A percentile compares a stretch with the other conserved stretches of the same genome.
Evolutionary conservation across 2,888 invertebrate species (phyloP).

Genomic region (Diplolepis rosae): DNA sequence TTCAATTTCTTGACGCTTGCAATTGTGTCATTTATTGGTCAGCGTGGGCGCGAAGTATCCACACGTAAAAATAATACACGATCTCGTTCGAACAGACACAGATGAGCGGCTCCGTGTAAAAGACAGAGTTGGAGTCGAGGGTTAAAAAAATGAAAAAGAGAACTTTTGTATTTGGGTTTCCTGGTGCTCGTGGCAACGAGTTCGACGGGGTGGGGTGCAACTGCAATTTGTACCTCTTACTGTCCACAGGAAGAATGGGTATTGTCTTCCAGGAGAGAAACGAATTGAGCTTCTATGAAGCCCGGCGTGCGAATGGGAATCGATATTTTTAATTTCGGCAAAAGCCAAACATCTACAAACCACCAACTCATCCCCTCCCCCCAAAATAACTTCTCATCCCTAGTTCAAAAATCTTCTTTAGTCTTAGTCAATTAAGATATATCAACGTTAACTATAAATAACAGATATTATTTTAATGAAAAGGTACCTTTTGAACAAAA

Average conservation of each 20-base stretch:
- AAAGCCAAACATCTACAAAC: slow-evolving; percentile 70
- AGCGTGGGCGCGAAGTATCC: slow-evolving; percentile 2
- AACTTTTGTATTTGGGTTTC: slow-evolving; percentile 70
- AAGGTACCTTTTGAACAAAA: too few species aligned
- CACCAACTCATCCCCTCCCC: slow-evolving; percentile 39
- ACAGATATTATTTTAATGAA: too few species aligned
- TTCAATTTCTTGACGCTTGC: slow-evolving; percentile 15
- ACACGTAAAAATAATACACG: slow-evolving; percentile 30
- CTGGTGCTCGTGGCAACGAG: slow-evolving; percentile 47
- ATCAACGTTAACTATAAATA: too few species aligned
- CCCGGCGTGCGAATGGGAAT: slow-evolving; percentile 70
- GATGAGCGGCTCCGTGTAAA: slow-evolving; percentile 15
- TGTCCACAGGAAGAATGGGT: slow-evolving; percentile 72
- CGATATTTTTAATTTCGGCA: slow-evolving; percentile 74
- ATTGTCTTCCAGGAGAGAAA: slow-evolving; percentile 73
- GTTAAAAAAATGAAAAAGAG: slow-evolving; percentile 73
- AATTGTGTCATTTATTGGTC: slow-evolving; percentile 16
- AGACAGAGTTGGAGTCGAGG: slow-evolving; percentile 30
- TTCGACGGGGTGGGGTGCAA: slow-evolving; percentile 53
- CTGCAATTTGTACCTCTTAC: slow-evolving; percentile 74
- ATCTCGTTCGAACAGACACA: neutral
- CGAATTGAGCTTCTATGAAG: slow-evolving; percentile 72
- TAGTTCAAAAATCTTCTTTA: neutral
- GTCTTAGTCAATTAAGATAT: neutral
- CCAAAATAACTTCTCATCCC: neutral